A percentile compares a stretch with the other conserved stretches of the same genome.
Evolutionary conservation across 2,113 vertebrate genomes (phyloP).

Genomic region (Oryzias woworae): DNA sequence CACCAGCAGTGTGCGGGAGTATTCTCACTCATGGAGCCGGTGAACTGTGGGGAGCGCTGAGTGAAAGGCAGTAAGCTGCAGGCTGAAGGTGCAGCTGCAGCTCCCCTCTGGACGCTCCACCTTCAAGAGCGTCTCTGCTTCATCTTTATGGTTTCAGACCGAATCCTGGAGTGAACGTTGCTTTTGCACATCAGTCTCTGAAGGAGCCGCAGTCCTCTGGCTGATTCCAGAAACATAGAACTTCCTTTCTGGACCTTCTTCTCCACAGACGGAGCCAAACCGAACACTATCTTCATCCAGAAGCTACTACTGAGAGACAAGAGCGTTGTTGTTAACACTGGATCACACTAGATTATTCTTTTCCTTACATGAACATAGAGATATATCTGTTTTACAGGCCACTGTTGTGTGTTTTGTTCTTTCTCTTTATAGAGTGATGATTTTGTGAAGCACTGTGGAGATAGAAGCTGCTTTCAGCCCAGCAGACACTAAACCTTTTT

Average conservation of each 20-base stretch:
- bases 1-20: constrained; percentile 30
- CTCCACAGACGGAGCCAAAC: constrained; percentile 15
- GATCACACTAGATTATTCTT: constrained; percentile 66
- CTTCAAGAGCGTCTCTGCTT: too few relatives aligned
- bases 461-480: constrained; percentile 60
- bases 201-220: constrained; percentile 22
- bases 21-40: constrained; percentile 37
- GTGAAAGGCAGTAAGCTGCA: constrained; percentile 46
- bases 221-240: neutral
- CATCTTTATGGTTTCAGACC: too few relatives aligned
- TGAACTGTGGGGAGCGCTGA: constrained; percentile 34
- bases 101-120: too few relatives aligned
- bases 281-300: constrained; percentile 30
- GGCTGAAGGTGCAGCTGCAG: constrained; percentile 6
- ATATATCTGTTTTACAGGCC: constrained; percentile 58
- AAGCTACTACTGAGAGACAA: constrained; percentile 77
- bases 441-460: constrained; percentile 63
- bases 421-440: constrained; percentile 51
- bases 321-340: constrained; percentile 75
- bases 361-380: constrained; percentile 57
- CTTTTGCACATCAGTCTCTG: constrained; percentile 42
- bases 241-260: neutral
- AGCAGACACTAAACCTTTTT: constrained; percentile 15
- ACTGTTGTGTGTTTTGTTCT: constrained; percentile 54
- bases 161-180: constrained; percentile 35